Percentiles rank a stretch among this genome's conserved stretches.
Evolutionary conservation across 2,888 invertebrate species (phyloP).

Genomic region (Laothoe populi): DNA sequence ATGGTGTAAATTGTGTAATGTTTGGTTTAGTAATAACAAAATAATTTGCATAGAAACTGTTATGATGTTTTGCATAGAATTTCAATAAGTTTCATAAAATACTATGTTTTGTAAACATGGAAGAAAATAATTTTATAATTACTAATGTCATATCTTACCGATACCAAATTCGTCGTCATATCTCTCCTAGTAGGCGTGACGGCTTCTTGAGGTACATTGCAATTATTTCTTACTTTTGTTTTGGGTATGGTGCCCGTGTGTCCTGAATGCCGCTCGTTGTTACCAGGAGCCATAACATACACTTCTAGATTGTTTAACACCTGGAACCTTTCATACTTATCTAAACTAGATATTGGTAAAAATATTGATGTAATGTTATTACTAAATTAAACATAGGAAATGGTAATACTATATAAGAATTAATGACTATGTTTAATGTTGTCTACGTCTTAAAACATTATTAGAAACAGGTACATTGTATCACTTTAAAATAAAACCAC

Average conservation of each 20-base stretch:
- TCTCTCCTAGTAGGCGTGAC: constrained; percentile 86
- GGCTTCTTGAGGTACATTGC: constrained; percentile 85
- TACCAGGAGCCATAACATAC: constrained; percentile 81
- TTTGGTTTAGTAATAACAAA: no score
- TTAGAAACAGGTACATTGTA: not conserved
- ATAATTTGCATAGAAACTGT: no score
- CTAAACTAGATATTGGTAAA: constrained; percentile 15
- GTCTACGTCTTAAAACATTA: not conserved
- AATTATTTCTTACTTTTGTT: constrained; percentile 85
- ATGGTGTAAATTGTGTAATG: no score
- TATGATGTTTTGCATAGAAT: no score
- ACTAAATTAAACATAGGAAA: constrained; percentile 9
- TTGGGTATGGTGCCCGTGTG: constrained; percentile 89
- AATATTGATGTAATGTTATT: not conserved
- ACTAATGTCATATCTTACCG: constrained; percentile 57
- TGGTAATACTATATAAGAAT: not conserved
- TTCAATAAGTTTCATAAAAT: no score
- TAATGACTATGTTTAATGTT: not conserved
- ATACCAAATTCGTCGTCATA: constrained; percentile 80
- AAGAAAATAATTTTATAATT: not conserved
- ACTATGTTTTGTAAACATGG: no score
- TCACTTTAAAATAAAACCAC: not conserved
- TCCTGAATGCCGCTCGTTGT: constrained; percentile 78
- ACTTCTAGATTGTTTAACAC: constrained; percentile 47
- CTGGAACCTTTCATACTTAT: constrained; percentile 41